Evolutionary conservation across 2,888 invertebrate species (phyloP).

Genomic region (Leptinotarsa haldemani): DNA sequence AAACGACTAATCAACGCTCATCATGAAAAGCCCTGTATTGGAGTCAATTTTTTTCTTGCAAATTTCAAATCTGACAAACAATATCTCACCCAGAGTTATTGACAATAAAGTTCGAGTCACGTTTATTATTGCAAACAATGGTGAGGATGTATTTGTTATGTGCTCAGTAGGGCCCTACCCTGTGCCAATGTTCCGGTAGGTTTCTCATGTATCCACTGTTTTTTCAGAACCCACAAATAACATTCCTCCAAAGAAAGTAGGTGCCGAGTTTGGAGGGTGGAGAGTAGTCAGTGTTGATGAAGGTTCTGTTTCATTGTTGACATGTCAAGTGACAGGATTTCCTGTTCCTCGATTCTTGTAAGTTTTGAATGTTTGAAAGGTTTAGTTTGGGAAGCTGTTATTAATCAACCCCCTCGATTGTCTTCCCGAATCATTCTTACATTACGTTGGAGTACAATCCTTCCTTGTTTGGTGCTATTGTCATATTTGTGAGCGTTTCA

Average conservation of each 20-base stretch:
- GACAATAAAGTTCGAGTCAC: slow-evolving; percentile 68
- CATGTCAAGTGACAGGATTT: slow-evolving; percentile 77
- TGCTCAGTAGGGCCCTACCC: slow-evolving; percentile 66
- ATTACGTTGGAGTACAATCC: slow-evolving; percentile 12
- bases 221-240: slow-evolving; percentile 72
- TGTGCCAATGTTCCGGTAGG: slow-evolving; percentile 64
- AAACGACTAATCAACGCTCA: too few relatives aligned
- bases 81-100: slow-evolving; percentile 71
- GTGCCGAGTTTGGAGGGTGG: slow-evolving; percentile 69
- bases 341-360: slow-evolving; percentile 79
- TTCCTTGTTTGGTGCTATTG: slow-evolving; percentile 29
- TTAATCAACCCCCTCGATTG: too few relatives aligned
- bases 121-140: slow-evolving; percentile 65
- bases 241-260: slow-evolving; percentile 72
- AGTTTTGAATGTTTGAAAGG: slow-evolving; percentile 59
- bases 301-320: slow-evolving; percentile 71
- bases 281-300: slow-evolving; percentile 70
- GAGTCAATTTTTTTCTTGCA: slow-evolving; percentile 7
- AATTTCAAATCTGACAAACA: slow-evolving; percentile 74
- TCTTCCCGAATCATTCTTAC: background rate
- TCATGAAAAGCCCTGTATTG: too few relatives aligned
- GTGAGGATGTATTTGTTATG: slow-evolving; percentile 66
- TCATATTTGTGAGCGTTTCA: slow-evolving; percentile 10
- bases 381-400: background rate
- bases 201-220: slow-evolving; percentile 52